Evolutionary conservation across 2,797 vertebrate species (phyloP).

Genomic region (Rhynchotus rufescens): DNA sequence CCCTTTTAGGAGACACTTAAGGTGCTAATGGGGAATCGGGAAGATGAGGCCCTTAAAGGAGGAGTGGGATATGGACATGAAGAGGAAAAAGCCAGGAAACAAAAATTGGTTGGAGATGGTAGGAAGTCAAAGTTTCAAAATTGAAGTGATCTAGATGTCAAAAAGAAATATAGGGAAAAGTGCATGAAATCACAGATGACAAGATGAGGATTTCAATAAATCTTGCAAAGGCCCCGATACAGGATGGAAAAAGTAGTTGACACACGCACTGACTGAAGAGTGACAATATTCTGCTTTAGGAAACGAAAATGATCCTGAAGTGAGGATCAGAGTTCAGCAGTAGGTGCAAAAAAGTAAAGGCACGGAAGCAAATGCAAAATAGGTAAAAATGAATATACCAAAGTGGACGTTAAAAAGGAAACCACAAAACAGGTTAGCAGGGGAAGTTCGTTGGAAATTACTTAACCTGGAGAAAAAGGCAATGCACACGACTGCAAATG

Average conservation of each 20-base stretch:
- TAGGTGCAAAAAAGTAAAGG: background rate
- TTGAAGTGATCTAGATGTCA: background rate
- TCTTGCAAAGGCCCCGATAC: background rate
- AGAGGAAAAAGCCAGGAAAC: background rate
- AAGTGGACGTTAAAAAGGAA: too few relatives aligned
- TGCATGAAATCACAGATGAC: background rate
- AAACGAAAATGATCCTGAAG: background rate
- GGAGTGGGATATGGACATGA: background rate
- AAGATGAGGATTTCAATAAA: background rate
- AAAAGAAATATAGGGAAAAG: too few relatives aligned
- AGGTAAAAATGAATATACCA: background rate
- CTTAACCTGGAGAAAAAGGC: too few relatives aligned
- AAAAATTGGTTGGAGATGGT: background rate
- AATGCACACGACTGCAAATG: background rate
- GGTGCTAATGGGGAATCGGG: background rate
- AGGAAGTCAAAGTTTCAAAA: background rate
- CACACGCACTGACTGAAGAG: background rate
- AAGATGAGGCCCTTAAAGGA: background rate
- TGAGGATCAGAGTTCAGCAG: background rate
- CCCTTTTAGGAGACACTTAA: background rate
- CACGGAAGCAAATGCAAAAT: background rate
- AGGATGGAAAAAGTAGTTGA: background rate
- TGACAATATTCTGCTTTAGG: background rate
- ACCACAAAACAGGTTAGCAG: too few relatives aligned
- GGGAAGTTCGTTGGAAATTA: too few relatives aligned